Conservation (phyloP, 2,113 vertebrate species). For the Rhabdomys dilectus region DNA sequence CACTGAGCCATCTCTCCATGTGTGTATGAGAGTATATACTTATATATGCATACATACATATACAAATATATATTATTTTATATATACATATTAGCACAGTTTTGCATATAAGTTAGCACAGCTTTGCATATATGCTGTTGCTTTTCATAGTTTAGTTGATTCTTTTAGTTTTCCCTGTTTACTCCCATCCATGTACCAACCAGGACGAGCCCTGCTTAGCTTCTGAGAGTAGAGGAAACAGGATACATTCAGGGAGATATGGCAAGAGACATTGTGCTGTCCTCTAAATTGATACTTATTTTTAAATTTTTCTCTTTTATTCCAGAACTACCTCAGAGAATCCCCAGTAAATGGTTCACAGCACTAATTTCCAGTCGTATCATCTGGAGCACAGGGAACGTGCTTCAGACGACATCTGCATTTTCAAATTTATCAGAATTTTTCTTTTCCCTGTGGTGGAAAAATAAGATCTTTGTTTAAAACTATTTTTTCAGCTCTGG, state of each 20-base stretch:
- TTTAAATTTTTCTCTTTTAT: conserved; percentile 13
- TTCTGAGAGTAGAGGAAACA: neutral
- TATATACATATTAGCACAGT: no score
- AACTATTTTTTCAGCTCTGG: conserved; percentile 1
- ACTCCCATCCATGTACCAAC: neutral
- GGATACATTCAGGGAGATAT: neutral
- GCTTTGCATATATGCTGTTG: neutral
- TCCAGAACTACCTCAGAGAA: conserved; percentile 28
- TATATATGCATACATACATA: neutral
- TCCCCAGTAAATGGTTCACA: neutral
- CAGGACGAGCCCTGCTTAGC: neutral
- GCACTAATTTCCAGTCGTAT: conserved; percentile 10
- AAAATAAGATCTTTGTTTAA: conserved; percentile 40
- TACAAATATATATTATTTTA: no score
- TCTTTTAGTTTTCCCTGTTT: neutral
- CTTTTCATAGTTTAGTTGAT: neutral
- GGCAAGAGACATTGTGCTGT: neutral
- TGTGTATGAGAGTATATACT: no score
- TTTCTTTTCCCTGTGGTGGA: neutral
- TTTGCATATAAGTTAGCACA: no score
- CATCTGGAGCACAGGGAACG: neutral
- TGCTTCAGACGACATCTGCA: neutral
- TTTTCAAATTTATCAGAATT: conserved; percentile 27
- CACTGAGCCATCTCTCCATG: neutral
- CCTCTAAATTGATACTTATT: conserved; percentile 44